A percentile compares a stretch with the other conserved stretches of the same genome.
Conservation (phyloP, 2,888 invertebrate genomes). For the Drosophila pegasa region DNA sequence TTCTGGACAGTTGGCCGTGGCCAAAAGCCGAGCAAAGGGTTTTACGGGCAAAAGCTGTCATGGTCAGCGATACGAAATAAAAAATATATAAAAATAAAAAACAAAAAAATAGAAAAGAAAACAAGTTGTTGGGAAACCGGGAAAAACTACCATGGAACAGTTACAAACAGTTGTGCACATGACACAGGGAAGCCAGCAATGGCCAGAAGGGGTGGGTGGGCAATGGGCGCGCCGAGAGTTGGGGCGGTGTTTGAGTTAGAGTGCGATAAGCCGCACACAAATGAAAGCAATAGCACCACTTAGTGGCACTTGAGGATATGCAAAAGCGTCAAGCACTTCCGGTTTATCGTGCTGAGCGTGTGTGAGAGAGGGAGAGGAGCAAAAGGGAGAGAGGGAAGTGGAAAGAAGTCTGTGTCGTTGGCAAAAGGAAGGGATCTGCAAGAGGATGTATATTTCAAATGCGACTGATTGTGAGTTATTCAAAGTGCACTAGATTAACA, state of each 20-base stretch:
- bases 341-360: conserved; percentile 52
- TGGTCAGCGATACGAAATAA: conserved; percentile 65
- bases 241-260: conserved; percentile 45
- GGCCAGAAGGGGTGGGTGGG: neutral
- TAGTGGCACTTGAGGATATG: conserved; percentile 79
- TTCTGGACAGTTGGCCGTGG: conserved; percentile 63
- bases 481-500: conserved; percentile 45
- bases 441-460: conserved; percentile 27
- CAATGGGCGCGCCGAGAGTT: neutral
- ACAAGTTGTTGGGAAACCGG: conserved; percentile 8
- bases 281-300: conserved; percentile 75
- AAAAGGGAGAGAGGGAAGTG: neutral
- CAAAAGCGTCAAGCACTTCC: conserved; percentile 75
- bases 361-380: conserved; percentile 8
- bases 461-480: conserved; percentile 51
- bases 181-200: conserved; percentile 31
- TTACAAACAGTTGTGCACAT: conserved; percentile 61
- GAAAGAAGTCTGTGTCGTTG: conserved; percentile 1
- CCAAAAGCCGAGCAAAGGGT: conserved; percentile 23
- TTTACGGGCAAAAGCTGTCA: conserved; percentile 61
- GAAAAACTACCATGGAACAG: conserved; percentile 36
- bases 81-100: conserved; percentile 20
- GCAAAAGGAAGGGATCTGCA: neutral
- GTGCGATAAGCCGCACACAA: conserved; percentile 72
- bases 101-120: conserved; percentile 14